A percentile compares a stretch with the other conserved stretches of the same genome.
phyloP scores from a whole-genome alignment of 2,888 invertebrate species.

The Sesia apiformis region DNA sequence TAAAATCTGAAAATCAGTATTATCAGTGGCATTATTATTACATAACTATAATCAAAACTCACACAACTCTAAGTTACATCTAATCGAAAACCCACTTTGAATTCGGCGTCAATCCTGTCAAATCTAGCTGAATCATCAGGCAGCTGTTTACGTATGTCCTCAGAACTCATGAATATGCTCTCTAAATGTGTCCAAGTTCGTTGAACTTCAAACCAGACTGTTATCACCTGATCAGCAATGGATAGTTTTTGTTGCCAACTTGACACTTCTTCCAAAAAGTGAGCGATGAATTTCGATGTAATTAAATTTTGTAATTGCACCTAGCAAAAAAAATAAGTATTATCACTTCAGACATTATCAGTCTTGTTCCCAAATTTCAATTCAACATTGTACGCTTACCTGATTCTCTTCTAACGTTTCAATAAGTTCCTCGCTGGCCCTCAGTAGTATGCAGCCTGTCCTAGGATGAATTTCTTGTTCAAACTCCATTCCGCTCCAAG shows the following conservation, averaged over 20 bases:
- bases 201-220: constrained; percentile 96
- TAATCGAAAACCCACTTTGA: constrained; percentile 77
- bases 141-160: constrained; percentile 94
- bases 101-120: constrained; percentile 91
- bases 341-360: background rate
- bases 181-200: constrained; percentile 97
- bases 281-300: constrained; percentile 97
- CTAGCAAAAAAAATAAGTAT: constrained; percentile 41
- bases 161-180: constrained; percentile 98
- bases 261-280: constrained; percentile 95
- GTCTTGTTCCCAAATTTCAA: background rate
- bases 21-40: background rate
- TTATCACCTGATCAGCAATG: constrained; percentile 94
- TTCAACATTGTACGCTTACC: constrained; percentile 50
- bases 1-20: constrained; percentile 65
- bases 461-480: constrained; percentile 91
- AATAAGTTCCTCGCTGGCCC: constrained; percentile 95
- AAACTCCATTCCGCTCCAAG: constrained; percentile 96
- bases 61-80: background rate
- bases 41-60: too few species aligned
- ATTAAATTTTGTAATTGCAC: constrained; percentile 96
- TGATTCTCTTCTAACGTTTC: constrained; percentile 98
- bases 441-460: constrained; percentile 88
- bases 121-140: constrained; percentile 95
- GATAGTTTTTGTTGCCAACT: constrained; percentile 94